Conservation (phyloP, 2,888 invertebrate genomes). For the Seira ritae region DNA sequence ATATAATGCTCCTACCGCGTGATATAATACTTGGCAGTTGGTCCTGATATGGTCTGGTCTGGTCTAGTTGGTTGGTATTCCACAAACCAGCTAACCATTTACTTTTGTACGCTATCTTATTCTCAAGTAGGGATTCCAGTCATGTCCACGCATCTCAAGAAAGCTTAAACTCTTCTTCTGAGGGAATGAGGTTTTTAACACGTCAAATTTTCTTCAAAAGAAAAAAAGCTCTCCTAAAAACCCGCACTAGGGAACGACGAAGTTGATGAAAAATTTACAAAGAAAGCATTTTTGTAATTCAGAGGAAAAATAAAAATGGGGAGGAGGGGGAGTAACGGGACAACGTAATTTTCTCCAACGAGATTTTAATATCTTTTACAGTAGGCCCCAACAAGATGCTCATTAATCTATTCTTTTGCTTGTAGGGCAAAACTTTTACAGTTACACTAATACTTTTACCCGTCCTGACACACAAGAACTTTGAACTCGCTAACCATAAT, state of each 20-base stretch:
- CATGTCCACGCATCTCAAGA: background rate
- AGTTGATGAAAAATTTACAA: background rate
- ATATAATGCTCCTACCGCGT: no score
- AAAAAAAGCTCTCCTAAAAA: background rate
- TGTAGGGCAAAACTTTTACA: background rate
- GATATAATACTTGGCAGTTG: no score
- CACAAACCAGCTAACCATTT: no score
- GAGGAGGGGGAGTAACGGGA: background rate
- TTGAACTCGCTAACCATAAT: background rate
- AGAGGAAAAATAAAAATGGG: background rate
- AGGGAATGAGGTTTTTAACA: background rate
- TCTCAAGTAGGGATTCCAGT: background rate
- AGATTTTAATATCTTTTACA: background rate
- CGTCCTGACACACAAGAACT: background rate
- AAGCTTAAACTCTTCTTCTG: no score
- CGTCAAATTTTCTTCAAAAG: background rate
- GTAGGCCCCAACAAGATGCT: background rate
- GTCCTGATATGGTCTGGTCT: no score
- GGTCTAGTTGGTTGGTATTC: no score
- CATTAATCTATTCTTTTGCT: background rate
- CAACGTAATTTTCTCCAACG: background rate
- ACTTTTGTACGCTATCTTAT: no score
- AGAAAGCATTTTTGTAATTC: background rate
- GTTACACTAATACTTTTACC: background rate
- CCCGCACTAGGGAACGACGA: background rate